Evolutionary conservation across 2,113 vertebrate genomes (phyloP).

Genomic region (Balaenoptera acutorostrata): DNA sequence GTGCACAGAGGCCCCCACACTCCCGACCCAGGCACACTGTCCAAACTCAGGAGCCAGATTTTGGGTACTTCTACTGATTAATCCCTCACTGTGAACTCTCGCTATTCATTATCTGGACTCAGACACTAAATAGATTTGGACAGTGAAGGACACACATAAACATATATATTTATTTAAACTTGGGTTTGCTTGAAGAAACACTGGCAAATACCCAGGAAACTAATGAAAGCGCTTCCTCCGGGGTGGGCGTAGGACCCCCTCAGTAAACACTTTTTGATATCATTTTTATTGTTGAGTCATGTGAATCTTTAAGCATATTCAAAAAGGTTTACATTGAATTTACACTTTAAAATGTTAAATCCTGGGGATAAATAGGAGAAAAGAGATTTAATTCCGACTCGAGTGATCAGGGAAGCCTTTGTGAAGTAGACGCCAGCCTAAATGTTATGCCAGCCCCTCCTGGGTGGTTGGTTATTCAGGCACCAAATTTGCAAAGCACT

Average conservation of each 20-base stretch:
- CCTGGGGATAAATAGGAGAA: neutral
- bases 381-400: neutral
- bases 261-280: too few species aligned
- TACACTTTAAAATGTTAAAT: neutral
- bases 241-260: neutral
- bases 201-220: neutral
- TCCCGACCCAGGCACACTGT: neutral
- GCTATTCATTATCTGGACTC: neutral
- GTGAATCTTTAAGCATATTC: neutral
- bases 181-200: neutral
- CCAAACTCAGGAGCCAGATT: neutral
- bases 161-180: neutral
- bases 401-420: too few species aligned
- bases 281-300: neutral
- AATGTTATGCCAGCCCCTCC: neutral
- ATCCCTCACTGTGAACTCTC: neutral
- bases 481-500: neutral
- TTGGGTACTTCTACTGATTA: neutral
- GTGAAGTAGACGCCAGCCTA: accelerated
- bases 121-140: neutral
- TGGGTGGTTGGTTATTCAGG: neutral
- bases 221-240: neutral
- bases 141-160: neutral
- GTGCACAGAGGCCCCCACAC: neutral
- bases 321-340: neutral